Evolutionary conservation across 2,113 vertebrate genomes (phyloP).

Genomic region (Ceratotherium simum): DNA sequence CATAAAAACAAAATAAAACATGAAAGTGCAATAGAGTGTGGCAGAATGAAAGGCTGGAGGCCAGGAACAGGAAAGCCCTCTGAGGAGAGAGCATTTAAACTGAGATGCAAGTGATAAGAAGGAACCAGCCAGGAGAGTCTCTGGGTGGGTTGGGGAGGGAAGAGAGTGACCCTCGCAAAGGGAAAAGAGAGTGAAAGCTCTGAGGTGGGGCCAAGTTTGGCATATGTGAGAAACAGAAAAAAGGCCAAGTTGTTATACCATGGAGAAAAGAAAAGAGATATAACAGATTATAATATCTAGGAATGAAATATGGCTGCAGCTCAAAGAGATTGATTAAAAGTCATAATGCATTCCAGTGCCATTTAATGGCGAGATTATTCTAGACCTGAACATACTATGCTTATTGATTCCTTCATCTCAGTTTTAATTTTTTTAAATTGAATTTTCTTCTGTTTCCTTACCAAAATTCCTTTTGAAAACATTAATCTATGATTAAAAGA

Average conservation of each 20-base stretch:
- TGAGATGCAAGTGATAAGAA: not conserved
- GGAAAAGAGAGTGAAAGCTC: not conserved
- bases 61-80: not conserved
- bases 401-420: not conserved
- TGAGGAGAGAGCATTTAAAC: not conserved
- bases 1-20: not conserved
- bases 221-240: not conserved
- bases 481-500: not conserved
- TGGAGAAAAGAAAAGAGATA: not conserved
- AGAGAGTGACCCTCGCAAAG: not conserved
- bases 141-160: not conserved
- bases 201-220: not conserved
- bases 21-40: not conserved
- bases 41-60: not conserved
- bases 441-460: not conserved
- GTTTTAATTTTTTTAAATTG: conserved; percentile 1
- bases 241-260: not conserved
- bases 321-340: conserved; percentile 16
- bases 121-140: not conserved
- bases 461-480: not conserved
- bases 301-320: not conserved
- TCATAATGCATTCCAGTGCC: not conserved
- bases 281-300: not conserved
- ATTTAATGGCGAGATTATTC: not conserved
- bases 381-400: not conserved